Percentiles rank a stretch among this genome's conserved stretches.
Evolutionary conservation across 2,888 invertebrate genomes (phyloP).

Genomic region (Eupithecia insigniata): DNA sequence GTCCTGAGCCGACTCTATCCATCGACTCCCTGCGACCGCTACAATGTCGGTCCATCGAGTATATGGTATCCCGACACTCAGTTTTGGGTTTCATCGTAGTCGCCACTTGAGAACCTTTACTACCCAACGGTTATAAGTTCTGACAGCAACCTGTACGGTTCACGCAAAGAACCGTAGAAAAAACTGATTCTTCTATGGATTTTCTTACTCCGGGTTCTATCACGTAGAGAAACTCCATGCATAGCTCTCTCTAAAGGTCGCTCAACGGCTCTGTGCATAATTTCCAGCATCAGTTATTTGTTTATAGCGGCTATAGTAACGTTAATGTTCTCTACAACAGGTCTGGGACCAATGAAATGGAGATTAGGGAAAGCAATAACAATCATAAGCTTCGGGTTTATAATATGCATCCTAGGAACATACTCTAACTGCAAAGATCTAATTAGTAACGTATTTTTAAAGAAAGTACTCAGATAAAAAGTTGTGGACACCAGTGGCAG

Average conservation of each 20-base stretch:
- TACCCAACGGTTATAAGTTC: no score
- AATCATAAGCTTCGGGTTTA: slow-evolving; percentile 48
- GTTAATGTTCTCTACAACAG: not conserved
- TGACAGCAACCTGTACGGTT: no score
- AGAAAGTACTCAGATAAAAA: not conserved
- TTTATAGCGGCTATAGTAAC: not conserved
- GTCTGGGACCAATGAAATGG: slow-evolving; percentile 54
- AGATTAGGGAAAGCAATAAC: slow-evolving; percentile 48
- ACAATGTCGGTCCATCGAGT: no score
- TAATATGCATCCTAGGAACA: slow-evolving; percentile 50
- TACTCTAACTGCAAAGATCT: slow-evolving; percentile 49
- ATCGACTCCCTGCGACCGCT: no score
- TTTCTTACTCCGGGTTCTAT: no score
- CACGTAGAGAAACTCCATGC: no score
- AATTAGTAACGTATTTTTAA: slow-evolving; percentile 42
- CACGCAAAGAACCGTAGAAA: no score
- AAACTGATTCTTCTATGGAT: not conserved
- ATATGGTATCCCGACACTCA: no score
- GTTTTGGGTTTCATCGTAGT: no score
- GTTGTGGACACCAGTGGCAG: not conserved
- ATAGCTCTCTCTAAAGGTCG: no score
- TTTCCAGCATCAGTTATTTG: not conserved
- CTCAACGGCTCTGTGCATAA: not conserved
- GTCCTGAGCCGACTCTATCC: no score
- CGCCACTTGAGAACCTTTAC: no score